Evolutionary conservation across 2,113 vertebrate genomes (phyloP).

Genomic region (Willisornis vidua): DNA sequence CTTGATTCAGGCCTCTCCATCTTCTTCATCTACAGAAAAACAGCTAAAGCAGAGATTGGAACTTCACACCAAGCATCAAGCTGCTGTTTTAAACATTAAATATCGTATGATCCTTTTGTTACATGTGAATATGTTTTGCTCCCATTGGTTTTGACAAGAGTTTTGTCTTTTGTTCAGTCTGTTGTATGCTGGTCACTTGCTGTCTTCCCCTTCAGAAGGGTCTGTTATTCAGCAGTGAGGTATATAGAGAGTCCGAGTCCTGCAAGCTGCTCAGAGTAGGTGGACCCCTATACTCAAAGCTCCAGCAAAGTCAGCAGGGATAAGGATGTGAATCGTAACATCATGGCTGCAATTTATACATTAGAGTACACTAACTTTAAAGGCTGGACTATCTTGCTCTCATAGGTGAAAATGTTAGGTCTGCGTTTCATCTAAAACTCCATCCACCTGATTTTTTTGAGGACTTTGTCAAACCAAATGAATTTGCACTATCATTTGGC

Average conservation of each 20-base stretch:
- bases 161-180: background rate
- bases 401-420: background rate
- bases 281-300: background rate
- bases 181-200: background rate
- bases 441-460: background rate
- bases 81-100: background rate
- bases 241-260: background rate
- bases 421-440: background rate
- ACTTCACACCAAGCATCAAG: background rate
- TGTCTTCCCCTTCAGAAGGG: background rate
- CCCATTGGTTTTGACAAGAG: background rate
- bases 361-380: background rate
- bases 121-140: fast-evolving
- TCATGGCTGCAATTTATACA: background rate
- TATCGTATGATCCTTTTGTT: background rate
- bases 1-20: background rate
- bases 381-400: background rate
- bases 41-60: background rate
- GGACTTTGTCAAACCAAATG: background rate
- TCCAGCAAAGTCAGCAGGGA: background rate
- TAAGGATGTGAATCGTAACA: background rate
- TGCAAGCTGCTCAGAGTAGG: background rate
- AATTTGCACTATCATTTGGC: background rate
- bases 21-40: background rate
- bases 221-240: background rate